Conservation (phyloP, 2,113 vertebrate species). For the Plectropomus leopardus region DNA sequence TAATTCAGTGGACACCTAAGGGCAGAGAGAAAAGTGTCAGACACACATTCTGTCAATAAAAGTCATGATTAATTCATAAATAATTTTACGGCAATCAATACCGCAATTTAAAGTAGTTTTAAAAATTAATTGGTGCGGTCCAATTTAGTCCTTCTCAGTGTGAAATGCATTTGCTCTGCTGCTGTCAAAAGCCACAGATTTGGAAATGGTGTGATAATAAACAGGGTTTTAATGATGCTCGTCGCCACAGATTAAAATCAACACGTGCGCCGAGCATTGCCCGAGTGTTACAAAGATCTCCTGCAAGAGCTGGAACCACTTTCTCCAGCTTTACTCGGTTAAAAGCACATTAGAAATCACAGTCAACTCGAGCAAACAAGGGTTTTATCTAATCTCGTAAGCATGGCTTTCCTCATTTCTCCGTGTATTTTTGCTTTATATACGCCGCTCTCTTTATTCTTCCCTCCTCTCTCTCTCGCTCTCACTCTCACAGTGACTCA, state of each 20-base stretch:
- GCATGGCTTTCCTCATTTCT: conserved; percentile 36
- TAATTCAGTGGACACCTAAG: conserved; percentile 21
- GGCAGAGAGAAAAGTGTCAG: conserved; percentile 11
- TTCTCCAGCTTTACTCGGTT: conserved; percentile 40
- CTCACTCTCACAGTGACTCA: conserved; percentile 65
- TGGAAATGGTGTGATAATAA: conserved; percentile 54
- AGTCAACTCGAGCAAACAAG: conserved; percentile 39
- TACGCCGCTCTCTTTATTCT: conserved; percentile 31
- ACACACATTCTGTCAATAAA: conserved; percentile 37
- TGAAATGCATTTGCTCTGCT: conserved; percentile 16
- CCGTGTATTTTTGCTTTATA: conserved; percentile 40
- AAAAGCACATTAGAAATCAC: conserved; percentile 54
- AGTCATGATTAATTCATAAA: conserved; percentile 55
- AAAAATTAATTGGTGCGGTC: conserved; percentile 28
- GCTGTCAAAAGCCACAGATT: conserved; percentile 34
- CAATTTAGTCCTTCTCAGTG: conserved; percentile 27
- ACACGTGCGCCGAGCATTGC: conserved; percentile 23
- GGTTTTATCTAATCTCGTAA: conserved; percentile 43
- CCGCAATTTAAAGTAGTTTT: conserved; percentile 25
- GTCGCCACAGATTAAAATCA: conserved; percentile 58
- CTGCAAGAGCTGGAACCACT: conserved; percentile 32
- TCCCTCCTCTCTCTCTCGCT: conserved; percentile 16
- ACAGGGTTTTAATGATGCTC: conserved; percentile 40
- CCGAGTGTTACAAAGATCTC: conserved; percentile 24
- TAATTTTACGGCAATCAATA: conserved; percentile 40